A percentile compares a stretch with the other conserved stretches of the same genome.
Evolutionary conservation across 2,888 invertebrate species (phyloP).

Genomic region (Cephus runcator): DNA sequence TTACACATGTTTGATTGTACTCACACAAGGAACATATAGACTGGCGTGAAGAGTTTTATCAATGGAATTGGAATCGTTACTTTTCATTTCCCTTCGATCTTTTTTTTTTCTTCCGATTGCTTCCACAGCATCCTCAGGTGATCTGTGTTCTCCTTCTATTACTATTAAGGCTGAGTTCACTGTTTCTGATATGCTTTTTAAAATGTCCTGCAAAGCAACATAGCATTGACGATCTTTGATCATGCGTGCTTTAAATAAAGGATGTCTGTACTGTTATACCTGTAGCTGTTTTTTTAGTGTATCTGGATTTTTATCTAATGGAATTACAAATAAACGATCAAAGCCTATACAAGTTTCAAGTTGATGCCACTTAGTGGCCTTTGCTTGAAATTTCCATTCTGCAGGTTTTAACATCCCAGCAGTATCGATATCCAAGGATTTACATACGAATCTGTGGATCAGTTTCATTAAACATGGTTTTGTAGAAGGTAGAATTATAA

Average conservation of each 20-base stretch:
- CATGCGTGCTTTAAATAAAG: not conserved
- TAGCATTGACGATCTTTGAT: slow-evolving; percentile 3
- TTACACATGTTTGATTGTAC: slow-evolving; percentile 67
- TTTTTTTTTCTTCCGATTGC: slow-evolving; percentile 73
- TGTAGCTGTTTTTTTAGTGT: slow-evolving; percentile 77
- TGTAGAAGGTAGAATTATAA: slow-evolving; percentile 5
- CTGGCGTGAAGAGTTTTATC: slow-evolving; percentile 72
- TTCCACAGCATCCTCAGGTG: slow-evolving; percentile 74
- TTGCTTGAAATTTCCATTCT: slow-evolving; percentile 81
- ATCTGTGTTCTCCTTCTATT: slow-evolving; percentile 78
- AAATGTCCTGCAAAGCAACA: slow-evolving; percentile 68
- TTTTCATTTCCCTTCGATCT: slow-evolving; percentile 64
- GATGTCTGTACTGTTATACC: slow-evolving; percentile 61
- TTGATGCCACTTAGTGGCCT: slow-evolving; percentile 79
- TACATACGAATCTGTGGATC: slow-evolving; percentile 70
- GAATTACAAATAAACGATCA: slow-evolving; percentile 79
- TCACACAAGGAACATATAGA: slow-evolving; percentile 78
- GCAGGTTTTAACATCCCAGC: slow-evolving; percentile 72
- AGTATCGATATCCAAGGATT: slow-evolving; percentile 71
- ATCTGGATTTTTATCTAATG: slow-evolving; percentile 70
- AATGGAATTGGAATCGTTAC: slow-evolving; percentile 56
- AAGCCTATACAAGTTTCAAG: slow-evolving; percentile 81
- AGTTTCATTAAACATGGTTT: slow-evolving; percentile 15
- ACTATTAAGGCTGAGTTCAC: slow-evolving; percentile 76
- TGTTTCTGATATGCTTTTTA: slow-evolving; percentile 70